Evolutionary conservation across 2,888 invertebrate genomes (phyloP).

Genomic region (Trichogramma evanescens): DNA sequence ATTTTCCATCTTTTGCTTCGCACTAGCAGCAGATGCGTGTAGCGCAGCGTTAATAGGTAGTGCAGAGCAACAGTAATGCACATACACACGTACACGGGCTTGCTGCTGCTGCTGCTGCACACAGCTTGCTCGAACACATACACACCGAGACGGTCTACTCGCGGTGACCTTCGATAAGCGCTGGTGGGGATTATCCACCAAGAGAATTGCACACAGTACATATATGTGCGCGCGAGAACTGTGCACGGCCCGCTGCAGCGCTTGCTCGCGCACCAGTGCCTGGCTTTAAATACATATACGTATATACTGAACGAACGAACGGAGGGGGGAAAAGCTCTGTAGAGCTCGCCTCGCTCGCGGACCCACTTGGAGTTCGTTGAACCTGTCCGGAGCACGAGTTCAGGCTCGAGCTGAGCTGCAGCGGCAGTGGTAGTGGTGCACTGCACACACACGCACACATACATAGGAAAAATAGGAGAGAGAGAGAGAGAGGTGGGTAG

Average conservation of each 20-base stretch:
- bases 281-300: too few relatives aligned
- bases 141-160: constrained; percentile 1
- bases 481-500: constrained; percentile 15
- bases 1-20: too few relatives aligned
- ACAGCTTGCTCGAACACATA: not conserved
- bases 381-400: constrained; percentile 22
- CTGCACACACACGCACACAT: not conserved
- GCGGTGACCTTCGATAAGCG: constrained; percentile 42
- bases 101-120: not conserved
- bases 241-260: not conserved
- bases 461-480: constrained; percentile 16
- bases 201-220: constrained; percentile 12
- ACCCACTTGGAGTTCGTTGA: constrained; percentile 47
- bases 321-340: constrained; percentile 6
- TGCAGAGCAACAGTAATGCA: too few relatives aligned
- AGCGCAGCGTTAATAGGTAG: too few relatives aligned
- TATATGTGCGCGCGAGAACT: too few relatives aligned
- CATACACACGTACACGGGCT: too few relatives aligned
- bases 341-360: constrained; percentile 21
- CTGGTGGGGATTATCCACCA: constrained; percentile 26
- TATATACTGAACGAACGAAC: constrained; percentile 8
- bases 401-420: too few relatives aligned
- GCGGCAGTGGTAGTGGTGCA: too few relatives aligned
- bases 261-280: not conserved
- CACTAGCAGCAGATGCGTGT: too few relatives aligned